phyloP scores from a whole-genome alignment of 1,140 invertebrate species.

The Scaptomyza pallida region DNA sequence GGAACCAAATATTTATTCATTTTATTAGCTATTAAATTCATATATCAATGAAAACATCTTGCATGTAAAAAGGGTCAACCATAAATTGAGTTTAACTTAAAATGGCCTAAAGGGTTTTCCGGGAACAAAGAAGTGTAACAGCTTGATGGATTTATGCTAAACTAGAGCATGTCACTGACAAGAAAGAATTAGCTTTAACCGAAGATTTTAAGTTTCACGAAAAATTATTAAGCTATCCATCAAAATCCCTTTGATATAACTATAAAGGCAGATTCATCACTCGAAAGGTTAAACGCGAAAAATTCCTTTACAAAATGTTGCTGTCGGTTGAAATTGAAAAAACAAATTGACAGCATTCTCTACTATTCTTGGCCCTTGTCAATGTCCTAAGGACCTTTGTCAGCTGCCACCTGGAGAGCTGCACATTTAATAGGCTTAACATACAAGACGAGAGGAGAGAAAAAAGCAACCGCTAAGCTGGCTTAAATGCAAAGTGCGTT shows the following conservation, averaged over 20 bases:
- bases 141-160: background rate
- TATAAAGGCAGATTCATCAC: conserved; percentile 25
- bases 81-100: conserved; percentile 20
- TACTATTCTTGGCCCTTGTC: background rate
- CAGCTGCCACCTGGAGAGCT: conserved; percentile 21
- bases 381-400: background rate
- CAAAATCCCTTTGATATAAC: conserved; percentile 6
- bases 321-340: conserved; percentile 10
- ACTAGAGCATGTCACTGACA: background rate
- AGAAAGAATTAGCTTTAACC: background rate
- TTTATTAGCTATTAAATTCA: conserved; percentile 34
- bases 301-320: background rate
- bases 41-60: conserved; percentile 39
- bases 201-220: background rate
- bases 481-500: conserved; percentile 69
- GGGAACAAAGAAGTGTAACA: background rate
- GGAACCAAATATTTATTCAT: conserved; percentile 3
- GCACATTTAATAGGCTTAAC: conserved; percentile 62
- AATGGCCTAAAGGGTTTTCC: background rate
- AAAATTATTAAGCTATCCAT: background rate
- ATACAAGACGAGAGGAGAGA: background rate
- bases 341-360: conserved; percentile 13
- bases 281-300: background rate
- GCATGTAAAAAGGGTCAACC: conserved; percentile 26
- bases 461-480: conserved; percentile 36